A percentile compares a stretch with the other conserved stretches of the same genome.
Conservation (phyloP, 2,797 vertebrate species). For the Chelmon rostratus region DNA sequence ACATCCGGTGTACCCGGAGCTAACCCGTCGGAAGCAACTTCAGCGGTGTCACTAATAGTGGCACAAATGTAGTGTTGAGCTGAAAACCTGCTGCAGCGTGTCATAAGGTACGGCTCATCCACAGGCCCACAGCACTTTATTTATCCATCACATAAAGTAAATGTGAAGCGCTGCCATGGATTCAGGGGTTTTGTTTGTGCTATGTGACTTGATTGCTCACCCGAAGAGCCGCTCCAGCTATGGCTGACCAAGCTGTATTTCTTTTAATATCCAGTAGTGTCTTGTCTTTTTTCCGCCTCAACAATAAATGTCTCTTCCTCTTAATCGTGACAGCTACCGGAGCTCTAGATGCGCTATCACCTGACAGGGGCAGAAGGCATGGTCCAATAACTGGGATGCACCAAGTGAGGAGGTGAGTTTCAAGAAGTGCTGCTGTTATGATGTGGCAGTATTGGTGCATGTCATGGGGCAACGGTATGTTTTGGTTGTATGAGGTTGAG, state of each 20-base stretch:
- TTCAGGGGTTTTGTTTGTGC: conserved; percentile 8
- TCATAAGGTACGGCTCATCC: conserved; percentile 18
- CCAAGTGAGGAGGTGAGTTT: conserved; percentile 40
- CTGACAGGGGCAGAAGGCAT: conserved; percentile 54
- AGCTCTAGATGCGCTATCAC: conserved; percentile 34
- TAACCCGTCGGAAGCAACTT: not conserved
- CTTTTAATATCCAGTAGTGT: conserved; percentile 43
- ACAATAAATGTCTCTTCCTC: conserved; percentile 39
- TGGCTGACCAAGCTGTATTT: conserved; percentile 35
- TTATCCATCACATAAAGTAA: conserved; percentile 24
- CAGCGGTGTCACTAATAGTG: not conserved
- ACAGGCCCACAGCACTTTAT: not conserved
- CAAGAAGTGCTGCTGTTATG: conserved; percentile 35
- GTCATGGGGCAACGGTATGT: conserved; percentile 21
- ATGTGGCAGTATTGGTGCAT: conserved; percentile 27
- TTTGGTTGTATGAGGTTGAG: too few species aligned
- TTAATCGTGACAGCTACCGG: conserved; percentile 55
- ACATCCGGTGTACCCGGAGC: not conserved
- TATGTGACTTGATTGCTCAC: conserved; percentile 38
- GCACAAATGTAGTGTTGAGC: not conserved
- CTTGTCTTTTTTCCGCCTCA: conserved; percentile 31
- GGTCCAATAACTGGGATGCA: conserved; percentile 53
- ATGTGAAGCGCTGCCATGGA: conserved; percentile 13
- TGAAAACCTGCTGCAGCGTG: conserved; percentile 9
- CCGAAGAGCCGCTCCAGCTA: conserved; percentile 24